Base-by-base conservation (phyloP, 2,888 invertebrate genomes). In the Spilarctia lutea region DNA sequence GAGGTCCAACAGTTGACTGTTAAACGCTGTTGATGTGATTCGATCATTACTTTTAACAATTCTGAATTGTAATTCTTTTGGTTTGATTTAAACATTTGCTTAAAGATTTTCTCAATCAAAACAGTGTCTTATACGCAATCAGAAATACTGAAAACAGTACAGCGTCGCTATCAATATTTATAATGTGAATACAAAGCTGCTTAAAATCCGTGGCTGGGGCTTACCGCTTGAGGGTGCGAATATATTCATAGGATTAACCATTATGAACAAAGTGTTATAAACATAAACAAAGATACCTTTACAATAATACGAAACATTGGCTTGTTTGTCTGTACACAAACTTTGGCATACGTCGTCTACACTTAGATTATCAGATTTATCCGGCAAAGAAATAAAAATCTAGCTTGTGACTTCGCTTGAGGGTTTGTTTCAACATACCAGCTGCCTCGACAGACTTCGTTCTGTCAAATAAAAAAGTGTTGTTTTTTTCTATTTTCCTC, bases 201-300 rank as follows among this genome's bases (percentile, higher is more conserved):
- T 39, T 39, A n/a, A 35, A 70, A 70, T 39, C 39, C 24, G 30
- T 45, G 39, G 18, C 27, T 35, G 35, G 35, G n/a, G 65, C 42
- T 56, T 56, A 56, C 67, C 20, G n/a, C 20, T 39, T 42, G 45
- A 68, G 52, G 45, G 48, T 68, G 45, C 42, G 13, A 42, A 52
- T 39, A 30, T 72, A 66, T 66, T 56, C 35, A 27, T 42, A 20
- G 60, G 60, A 60, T 68, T 73, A 73, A 63, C 39, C 30, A 45
- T 69, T 65, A 65, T 73, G 7, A 42, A 65, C 68, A 35, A 69
- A 73, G 48, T 33, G 35, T 56, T 63, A 35, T 68, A 48, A 73
- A 68, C 68, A 68, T 35, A 52, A 27, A 39, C 42, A 63, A 68
- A 52, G 27, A 73, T 65, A 73, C 11, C 67, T 60, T 8, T 60